These are phyloP conservation scores for Helogale parvula DNA, from an alignment of 2,113 vertebrate species.

Conservation along the genomic window DNA sequence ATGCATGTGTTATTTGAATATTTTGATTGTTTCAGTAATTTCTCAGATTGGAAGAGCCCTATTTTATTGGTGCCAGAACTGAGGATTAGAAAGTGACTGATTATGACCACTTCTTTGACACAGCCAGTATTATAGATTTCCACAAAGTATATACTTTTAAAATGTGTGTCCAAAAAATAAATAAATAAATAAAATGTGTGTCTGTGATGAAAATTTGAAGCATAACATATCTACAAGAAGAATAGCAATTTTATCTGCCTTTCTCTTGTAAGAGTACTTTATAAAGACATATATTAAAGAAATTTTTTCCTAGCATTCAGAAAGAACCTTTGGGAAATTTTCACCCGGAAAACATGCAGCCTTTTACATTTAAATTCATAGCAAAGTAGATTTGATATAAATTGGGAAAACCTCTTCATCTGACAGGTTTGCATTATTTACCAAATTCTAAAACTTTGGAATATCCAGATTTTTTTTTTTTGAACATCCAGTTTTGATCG, in stretches of 20 bases:
- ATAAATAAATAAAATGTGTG: not conserved
- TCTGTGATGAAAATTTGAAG: slow-evolving; percentile 21
- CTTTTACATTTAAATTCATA: slow-evolving; percentile 34
- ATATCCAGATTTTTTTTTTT: not conserved
- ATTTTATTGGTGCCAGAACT: not conserved
- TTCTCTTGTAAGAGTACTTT: not conserved
- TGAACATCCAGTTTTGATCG: not conserved
- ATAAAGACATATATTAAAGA: not conserved
- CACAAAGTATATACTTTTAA: not conserved
- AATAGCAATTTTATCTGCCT: slow-evolving; percentile 32
- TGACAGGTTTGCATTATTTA: not conserved
- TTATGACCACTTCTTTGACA: not conserved
- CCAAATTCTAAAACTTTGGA: not conserved
- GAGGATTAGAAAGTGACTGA: not conserved
- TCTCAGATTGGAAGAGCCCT: not conserved
- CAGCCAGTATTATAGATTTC: not conserved
- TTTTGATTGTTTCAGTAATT: not conserved
- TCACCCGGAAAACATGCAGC: not conserved
- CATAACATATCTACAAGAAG: not conserved
- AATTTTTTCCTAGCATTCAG: not conserved
- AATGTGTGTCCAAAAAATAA: not conserved
- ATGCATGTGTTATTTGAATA: not conserved
- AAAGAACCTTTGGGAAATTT: slow-evolving; percentile 45
- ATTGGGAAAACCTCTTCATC: not conserved
- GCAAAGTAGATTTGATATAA: not conserved